These are phyloP conservation scores for Pachydiplax longipennis DNA, from an alignment of 2,888 invertebrate species.

Conservation along the genomic window DNA sequence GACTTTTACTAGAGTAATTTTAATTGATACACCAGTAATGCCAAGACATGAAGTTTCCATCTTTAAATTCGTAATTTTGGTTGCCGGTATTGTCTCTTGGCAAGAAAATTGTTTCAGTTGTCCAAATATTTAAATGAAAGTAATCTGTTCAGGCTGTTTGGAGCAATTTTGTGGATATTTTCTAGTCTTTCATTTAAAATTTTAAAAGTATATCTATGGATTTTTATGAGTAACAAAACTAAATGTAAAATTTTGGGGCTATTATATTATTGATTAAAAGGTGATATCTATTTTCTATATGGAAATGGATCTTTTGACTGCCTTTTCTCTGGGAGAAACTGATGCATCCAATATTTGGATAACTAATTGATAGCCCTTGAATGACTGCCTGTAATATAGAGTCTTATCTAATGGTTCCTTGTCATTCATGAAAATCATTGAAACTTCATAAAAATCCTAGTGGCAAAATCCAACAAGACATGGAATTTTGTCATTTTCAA, in stretches of 20 bases:
- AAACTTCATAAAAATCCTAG: conserved; percentile 15
- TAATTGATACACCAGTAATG: too few relatives aligned
- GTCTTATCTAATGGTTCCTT: conserved; percentile 37
- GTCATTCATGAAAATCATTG: conserved; percentile 34
- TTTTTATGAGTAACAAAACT: conserved; percentile 14
- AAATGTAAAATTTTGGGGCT: conserved; percentile 16
- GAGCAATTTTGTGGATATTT: conserved; percentile 19
- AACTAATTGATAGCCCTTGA: conserved; percentile 38
- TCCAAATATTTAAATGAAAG: conserved; percentile 16
- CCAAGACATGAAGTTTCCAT: too few relatives aligned
- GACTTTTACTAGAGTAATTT: too few relatives aligned
- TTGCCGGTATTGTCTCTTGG: too few relatives aligned
- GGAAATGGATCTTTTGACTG: conserved; percentile 34
- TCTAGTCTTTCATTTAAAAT: conserved; percentile 35
- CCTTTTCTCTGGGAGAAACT: conserved; percentile 41
- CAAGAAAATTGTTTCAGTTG: not conserved
- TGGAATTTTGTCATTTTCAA: not conserved
- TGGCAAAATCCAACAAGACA: not conserved
- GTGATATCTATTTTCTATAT: conserved; percentile 30
- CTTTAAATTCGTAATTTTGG: too few relatives aligned
- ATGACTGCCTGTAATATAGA: conserved; percentile 43
- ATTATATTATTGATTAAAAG: conserved; percentile 29
- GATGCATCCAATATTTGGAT: conserved; percentile 42
- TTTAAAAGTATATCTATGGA: conserved; percentile 22
- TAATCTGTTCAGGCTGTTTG: conserved; percentile 5